Evolutionary conservation across 2,113 vertebrate genomes (phyloP).

Genomic region (Serilophus lunatus): DNA sequence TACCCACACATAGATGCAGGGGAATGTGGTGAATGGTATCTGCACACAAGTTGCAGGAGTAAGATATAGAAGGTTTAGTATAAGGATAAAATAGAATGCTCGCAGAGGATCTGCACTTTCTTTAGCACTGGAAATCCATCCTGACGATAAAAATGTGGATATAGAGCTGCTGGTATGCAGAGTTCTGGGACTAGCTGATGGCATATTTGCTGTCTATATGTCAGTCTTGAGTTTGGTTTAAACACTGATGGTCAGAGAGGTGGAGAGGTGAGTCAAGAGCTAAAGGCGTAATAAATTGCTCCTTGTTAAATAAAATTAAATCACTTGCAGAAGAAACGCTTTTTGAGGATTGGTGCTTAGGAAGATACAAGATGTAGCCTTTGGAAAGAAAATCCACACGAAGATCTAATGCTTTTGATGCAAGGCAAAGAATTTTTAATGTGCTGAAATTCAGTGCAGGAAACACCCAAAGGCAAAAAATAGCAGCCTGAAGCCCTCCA

Average conservation of each 20-base stretch:
- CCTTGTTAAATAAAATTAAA: slow-evolving; percentile 30
- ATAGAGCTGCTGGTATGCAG: neutral
- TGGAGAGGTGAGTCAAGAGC: neutral
- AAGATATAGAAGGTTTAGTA: neutral
- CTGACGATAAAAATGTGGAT: neutral
- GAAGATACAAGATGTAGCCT: neutral
- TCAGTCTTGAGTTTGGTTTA: neutral
- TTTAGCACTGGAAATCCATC: neutral
- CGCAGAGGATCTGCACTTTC: neutral
- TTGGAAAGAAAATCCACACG: neutral
- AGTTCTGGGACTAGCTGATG: neutral
- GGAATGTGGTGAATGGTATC: neutral
- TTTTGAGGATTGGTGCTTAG: neutral
- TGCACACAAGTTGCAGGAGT: neutral
- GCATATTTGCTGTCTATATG: neutral
- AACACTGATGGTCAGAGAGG: neutral
- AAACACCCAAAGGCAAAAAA: neutral
- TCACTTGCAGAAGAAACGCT: neutral
- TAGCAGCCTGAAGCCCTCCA: neutral
- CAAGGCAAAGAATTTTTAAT: neutral
- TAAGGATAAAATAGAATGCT: neutral
- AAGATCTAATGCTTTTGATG: neutral
- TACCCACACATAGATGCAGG: neutral
- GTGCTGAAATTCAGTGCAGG: neutral
- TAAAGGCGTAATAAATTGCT: neutral